Conservation (phyloP, 1,140 invertebrate species). For the Oedothorax gibbosus region DNA sequence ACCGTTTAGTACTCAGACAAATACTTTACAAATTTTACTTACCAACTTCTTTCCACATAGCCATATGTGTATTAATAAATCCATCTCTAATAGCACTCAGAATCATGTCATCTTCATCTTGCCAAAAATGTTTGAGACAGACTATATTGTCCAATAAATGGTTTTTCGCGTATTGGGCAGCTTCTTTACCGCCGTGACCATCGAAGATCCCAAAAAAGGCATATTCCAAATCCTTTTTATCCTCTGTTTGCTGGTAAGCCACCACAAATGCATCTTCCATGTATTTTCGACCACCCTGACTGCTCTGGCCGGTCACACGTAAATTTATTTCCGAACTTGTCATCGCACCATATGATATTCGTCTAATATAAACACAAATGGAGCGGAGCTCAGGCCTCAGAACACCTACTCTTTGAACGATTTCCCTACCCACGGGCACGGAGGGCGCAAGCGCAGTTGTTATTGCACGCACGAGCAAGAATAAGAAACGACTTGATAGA, state of each 20-base stretch:
- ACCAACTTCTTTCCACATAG: constrained; percentile 97
- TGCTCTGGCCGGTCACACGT: constrained; percentile 92
- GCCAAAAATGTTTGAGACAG: constrained; percentile 92
- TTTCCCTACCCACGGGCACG: constrained; percentile 31
- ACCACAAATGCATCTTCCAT: constrained; percentile 99
- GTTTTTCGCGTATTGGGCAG: constrained; percentile 81
- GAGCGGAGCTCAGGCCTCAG: no score
- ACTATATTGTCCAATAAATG: constrained; percentile 95
- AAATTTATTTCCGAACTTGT: constrained; percentile 89
- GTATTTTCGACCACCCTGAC: constrained; percentile 96
- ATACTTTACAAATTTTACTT: constrained; percentile 66
- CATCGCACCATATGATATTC: constrained; percentile 72
- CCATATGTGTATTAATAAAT: constrained; percentile 91
- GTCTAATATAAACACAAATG: not conserved
- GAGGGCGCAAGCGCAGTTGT: constrained; percentile 40
- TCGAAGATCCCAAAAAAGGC: constrained; percentile 74
- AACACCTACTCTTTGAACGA: constrained; percentile 5
- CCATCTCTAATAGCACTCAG: constrained; percentile 88
- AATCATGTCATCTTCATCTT: constrained; percentile 91
- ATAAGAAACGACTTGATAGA: not conserved
- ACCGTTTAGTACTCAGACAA: not conserved
- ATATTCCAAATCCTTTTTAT: constrained; percentile 74
- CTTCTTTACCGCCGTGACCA: constrained; percentile 72
- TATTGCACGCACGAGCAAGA: constrained; percentile 10
- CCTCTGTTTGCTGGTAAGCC: constrained; percentile 90